Percentiles rank a stretch among this genome's conserved stretches.
Evolutionary conservation across 30 jellyfish, hydroid and myxozoan species (phyloP).

Genomic region (Morbakka virulenta): DNA sequence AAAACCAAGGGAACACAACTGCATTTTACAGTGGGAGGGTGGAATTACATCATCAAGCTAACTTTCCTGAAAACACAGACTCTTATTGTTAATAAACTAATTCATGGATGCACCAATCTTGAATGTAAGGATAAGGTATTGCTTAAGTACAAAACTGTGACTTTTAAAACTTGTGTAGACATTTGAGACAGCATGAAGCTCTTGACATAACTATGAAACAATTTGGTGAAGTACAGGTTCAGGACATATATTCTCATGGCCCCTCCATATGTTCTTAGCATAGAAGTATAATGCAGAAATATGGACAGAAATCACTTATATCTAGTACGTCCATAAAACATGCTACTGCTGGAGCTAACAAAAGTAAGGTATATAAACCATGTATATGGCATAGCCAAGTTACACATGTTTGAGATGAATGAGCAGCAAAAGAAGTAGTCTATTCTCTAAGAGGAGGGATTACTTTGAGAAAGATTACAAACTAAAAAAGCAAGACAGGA

Average conservation of each 20-base stretch:
- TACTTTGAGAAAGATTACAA: too few relatives aligned
- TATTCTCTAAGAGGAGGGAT: too few relatives aligned
- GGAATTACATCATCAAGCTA: constrained; percentile 28
- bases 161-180: neutral
- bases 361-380: too few relatives aligned
- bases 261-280: constrained; percentile 23
- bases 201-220: constrained; percentile 27
- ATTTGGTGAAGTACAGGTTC: constrained; percentile 8
- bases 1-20: constrained; percentile 19
- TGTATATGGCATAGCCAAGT: too few relatives aligned
- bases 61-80: constrained; percentile 19
- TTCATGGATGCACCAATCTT: constrained; percentile 31
- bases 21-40: constrained; percentile 4
- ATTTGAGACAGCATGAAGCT: constrained; percentile 26
- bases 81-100: constrained; percentile 23
- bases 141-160: neutral
- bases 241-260: constrained; percentile 15
- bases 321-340: too few relatives aligned
- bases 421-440: too few relatives aligned
- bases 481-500: too few relatives aligned
- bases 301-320: too few relatives aligned
- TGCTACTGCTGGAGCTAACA: too few relatives aligned
- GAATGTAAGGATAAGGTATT: constrained; percentile 28
- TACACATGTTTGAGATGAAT: too few relatives aligned
- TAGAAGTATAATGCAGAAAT: neutral